Conservation (phyloP, 2,888 invertebrate species). For the Scotopteryx bipunctaria region DNA sequence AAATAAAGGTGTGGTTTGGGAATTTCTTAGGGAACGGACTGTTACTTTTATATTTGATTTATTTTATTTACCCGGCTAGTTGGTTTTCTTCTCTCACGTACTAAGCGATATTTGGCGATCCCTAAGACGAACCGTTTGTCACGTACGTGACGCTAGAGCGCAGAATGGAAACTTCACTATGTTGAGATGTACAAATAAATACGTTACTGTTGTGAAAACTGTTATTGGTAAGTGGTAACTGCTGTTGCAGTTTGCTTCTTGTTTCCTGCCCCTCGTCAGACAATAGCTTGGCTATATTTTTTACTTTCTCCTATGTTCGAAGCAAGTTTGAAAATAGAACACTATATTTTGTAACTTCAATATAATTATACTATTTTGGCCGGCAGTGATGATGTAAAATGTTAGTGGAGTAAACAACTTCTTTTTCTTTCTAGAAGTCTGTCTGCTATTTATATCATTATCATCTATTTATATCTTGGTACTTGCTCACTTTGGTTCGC, state of each 20-base stretch:
- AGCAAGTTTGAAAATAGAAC: neutral
- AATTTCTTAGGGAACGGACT: constrained; percentile 71
- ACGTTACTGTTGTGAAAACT: constrained; percentile 67
- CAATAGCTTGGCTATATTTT: neutral
- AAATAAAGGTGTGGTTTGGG: constrained; percentile 55
- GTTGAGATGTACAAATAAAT: constrained; percentile 76
- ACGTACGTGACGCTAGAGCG: constrained; percentile 78
- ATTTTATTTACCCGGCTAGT: constrained; percentile 80
- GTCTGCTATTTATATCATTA: too few relatives aligned
- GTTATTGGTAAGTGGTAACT: constrained; percentile 38
- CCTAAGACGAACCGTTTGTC: constrained; percentile 81
- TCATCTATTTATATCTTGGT: too few relatives aligned
- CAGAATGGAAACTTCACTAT: constrained; percentile 77
- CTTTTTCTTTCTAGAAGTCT: too few relatives aligned
- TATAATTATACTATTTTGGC: too few relatives aligned
- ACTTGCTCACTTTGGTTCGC: too few relatives aligned
- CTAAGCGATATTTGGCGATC: constrained; percentile 84
- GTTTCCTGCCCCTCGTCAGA: neutral
- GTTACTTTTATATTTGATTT: constrained; percentile 80
- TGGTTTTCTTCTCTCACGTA: constrained; percentile 80
- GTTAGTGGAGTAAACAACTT: too few relatives aligned
- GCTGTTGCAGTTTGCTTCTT: constrained; percentile 24
- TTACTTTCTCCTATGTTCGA: neutral
- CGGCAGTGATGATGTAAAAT: too few relatives aligned
- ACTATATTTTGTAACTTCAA: neutral